phyloP scores from a whole-genome alignment of 2,888 invertebrate genomes.

The Chironomus tentans region DNA sequence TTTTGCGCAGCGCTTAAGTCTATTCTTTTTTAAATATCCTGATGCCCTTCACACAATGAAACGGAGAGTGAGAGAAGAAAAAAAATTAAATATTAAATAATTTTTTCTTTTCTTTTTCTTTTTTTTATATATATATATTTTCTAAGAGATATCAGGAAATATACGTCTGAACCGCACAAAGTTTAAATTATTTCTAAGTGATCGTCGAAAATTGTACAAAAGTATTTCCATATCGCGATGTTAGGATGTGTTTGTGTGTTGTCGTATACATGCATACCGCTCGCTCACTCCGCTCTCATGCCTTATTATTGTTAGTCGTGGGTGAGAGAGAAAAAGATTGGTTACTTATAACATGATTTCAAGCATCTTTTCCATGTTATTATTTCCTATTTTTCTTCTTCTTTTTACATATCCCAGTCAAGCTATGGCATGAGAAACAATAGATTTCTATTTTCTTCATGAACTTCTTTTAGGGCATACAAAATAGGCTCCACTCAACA shows the following conservation, averaged over 20 bases:
- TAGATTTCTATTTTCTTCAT: background rate
- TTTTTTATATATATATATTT: too few species aligned
- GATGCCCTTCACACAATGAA: constrained; percentile 11
- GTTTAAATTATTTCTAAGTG: constrained; percentile 9
- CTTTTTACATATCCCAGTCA: background rate
- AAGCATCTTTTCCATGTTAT: background rate
- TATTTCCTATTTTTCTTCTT: background rate
- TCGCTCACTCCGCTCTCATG: background rate
- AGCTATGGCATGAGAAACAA: background rate
- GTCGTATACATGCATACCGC: background rate
- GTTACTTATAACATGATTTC: background rate
- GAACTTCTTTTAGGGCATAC: background rate
- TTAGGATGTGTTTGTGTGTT: background rate
- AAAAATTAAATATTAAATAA: background rate
- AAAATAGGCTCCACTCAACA: background rate
- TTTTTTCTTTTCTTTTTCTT: background rate
- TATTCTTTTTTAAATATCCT: constrained; percentile 8
- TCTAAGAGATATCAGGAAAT: constrained; percentile 3
- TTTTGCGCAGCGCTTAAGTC: background rate
- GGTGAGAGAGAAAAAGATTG: background rate
- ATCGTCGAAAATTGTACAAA: background rate
- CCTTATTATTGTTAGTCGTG: background rate
- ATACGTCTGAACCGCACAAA: constrained; percentile 7
- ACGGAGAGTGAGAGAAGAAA: background rate
- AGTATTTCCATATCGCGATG: background rate